phyloP scores from a whole-genome alignment of 2,888 invertebrate species.

The Tenthredo scrophulariae region DNA sequence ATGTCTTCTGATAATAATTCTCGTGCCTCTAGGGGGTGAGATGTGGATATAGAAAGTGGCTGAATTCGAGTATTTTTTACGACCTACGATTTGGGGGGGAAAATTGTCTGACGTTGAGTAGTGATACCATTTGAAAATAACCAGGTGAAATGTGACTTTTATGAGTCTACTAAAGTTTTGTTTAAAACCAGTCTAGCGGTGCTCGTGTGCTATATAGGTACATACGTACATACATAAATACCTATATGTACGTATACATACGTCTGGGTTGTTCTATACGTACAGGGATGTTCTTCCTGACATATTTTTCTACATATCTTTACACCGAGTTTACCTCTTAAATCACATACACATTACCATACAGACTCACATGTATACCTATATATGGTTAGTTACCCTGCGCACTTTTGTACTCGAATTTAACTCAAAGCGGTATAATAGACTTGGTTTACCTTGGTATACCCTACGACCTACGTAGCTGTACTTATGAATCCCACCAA shows the following conservation, averaged over 20 bases:
- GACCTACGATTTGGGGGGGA: neutral
- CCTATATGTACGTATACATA: neutral
- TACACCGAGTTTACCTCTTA: conserved; percentile 1
- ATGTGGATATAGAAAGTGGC: neutral
- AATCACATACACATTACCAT: neutral
- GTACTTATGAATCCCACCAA: neutral
- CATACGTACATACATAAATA: neutral
- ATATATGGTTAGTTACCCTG: too few species aligned
- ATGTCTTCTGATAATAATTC: neutral
- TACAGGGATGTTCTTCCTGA: neutral
- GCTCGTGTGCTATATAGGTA: neutral
- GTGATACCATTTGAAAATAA: conserved; percentile 22
- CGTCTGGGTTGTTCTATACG: neutral
- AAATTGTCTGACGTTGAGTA: conserved; percentile 12
- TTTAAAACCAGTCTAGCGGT: conserved; percentile 20
- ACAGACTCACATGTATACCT: neutral
- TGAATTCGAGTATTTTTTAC: conserved; percentile 2
- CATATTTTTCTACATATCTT: neutral
- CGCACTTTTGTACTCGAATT: neutral
- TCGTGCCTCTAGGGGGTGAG: neutral
- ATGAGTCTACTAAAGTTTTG: conserved; percentile 32
- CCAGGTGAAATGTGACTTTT: conserved; percentile 32
- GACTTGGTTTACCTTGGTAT: neutral
- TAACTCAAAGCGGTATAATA: neutral
- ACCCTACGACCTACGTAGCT: neutral